A percentile compares a stretch with the other conserved stretches of the same genome.
These are phyloP conservation scores for Sesia bembeciformis DNA, from an alignment of 2,888 invertebrate species.

Conservation along the genomic window DNA sequence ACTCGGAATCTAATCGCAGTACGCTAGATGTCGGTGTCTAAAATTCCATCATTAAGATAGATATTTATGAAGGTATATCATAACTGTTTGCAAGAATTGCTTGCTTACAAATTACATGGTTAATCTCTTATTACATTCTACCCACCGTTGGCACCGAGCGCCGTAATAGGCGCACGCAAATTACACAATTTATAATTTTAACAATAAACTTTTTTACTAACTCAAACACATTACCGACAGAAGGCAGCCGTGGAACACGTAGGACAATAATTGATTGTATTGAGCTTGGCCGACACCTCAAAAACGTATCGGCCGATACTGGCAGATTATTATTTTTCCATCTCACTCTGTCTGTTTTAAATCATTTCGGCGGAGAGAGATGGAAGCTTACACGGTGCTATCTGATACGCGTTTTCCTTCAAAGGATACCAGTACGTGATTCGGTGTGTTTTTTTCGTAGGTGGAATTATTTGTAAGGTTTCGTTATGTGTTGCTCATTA, in stretches of 20 bases:
- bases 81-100: slow-evolving; percentile 7
- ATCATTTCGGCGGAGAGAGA: slow-evolving; percentile 26
- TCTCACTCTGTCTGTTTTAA: slow-evolving; percentile 29
- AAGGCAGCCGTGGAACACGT: slow-evolving; percentile 60
- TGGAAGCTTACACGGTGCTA: slow-evolving; percentile 45
- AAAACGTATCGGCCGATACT: slow-evolving; percentile 46
- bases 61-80: neutral
- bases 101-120: slow-evolving; percentile 36
- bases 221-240: slow-evolving; percentile 53
- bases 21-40: neutral
- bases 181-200: slow-evolving; percentile 46
- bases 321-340: slow-evolving; percentile 42
- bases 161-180: slow-evolving; percentile 13
- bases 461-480: slow-evolving; percentile 73
- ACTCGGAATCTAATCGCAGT: neutral
- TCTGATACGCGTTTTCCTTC: slow-evolving; percentile 70
- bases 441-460: slow-evolving; percentile 69
- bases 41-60: neutral
- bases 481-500: slow-evolving; percentile 73
- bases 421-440: slow-evolving; percentile 70
- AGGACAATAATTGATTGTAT: slow-evolving; percentile 70
- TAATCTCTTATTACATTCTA: slow-evolving; percentile 10
- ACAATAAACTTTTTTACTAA: slow-evolving; percentile 43
- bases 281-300: slow-evolving; percentile 57
- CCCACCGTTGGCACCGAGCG: neutral